phyloP scores from a whole-genome alignment of 2,797 vertebrate species.

The Chiroxiphia lanceolata region DNA sequence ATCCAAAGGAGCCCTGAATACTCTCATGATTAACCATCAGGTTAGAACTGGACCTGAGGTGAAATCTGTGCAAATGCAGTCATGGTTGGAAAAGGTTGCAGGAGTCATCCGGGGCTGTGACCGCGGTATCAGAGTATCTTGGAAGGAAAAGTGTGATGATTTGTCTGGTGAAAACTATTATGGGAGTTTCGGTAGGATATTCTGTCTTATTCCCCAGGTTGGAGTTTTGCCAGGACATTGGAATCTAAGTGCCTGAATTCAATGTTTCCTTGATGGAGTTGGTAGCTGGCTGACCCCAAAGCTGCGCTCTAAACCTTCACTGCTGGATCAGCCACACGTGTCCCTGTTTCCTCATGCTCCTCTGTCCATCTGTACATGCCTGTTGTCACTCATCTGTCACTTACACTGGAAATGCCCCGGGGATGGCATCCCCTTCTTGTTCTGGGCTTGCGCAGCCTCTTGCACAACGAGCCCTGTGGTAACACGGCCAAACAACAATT shows the following conservation, averaged over 20 bases:
- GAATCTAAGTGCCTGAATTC: background rate
- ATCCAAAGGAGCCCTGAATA: background rate
- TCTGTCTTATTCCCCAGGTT: background rate
- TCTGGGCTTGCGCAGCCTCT: slow-evolving; percentile 11
- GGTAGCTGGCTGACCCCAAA: background rate
- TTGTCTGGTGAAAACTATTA: background rate
- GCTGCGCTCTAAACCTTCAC: background rate
- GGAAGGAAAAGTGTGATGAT: background rate
- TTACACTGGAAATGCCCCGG: slow-evolving; percentile 27
- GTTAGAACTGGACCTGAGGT: slow-evolving; percentile 29
- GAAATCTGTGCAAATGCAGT: slow-evolving; percentile 14
- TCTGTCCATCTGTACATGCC: background rate
- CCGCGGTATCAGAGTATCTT: background rate
- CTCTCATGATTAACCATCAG: background rate
- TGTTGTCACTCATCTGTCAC: slow-evolving; percentile 30
- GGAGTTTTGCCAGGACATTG: background rate
- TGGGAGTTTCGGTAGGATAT: background rate
- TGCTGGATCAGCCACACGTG: background rate
- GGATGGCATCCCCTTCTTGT: slow-evolving; percentile 42
- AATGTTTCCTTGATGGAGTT: background rate
- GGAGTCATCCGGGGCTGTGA: background rate
- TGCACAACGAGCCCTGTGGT: slow-evolving; percentile 20
- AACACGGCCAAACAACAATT: background rate
- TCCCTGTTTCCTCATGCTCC: background rate
- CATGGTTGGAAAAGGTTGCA: background rate